These are phyloP conservation scores for Catajapyx aquilonaris DNA, from an alignment of 1,140 invertebrate species.

Conservation along the genomic window DNA sequence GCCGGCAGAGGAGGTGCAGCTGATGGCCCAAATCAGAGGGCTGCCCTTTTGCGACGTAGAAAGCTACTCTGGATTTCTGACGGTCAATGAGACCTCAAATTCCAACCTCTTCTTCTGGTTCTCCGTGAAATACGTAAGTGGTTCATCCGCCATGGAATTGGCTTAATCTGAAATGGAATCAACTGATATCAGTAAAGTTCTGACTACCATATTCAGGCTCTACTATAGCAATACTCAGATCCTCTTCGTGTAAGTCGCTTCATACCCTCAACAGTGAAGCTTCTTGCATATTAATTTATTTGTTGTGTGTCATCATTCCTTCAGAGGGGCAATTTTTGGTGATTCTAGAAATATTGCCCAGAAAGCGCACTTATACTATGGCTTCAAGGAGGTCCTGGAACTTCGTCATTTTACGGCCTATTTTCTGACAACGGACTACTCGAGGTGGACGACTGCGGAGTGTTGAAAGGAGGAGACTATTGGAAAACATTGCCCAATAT, in stretches of 20 bases:
- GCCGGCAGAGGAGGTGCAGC: conserved; percentile 15
- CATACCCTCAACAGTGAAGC: too few species aligned
- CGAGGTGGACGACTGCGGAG: conserved; percentile 15
- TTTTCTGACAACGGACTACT: conserved; percentile 28
- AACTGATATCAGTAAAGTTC: too few species aligned
- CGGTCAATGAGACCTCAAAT: conserved; percentile 21
- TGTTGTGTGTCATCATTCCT: too few species aligned
- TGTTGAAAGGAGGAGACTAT: conserved; percentile 14
- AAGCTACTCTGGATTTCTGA: conserved; percentile 23
- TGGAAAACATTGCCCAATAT: conserved; percentile 24
- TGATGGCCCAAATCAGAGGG: conserved; percentile 9
- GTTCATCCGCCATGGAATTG: too few species aligned
- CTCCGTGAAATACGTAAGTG: too few species aligned
- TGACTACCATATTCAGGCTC: too few species aligned
- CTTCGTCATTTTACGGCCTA: conserved; percentile 25
- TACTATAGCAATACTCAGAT: too few species aligned
- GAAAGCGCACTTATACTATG: conserved; percentile 25
- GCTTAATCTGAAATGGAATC: neutral
- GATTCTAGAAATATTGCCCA: too few species aligned
- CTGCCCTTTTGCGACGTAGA: conserved; percentile 3
- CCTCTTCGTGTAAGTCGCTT: too few species aligned
- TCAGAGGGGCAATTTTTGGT: too few species aligned
- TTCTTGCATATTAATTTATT: too few species aligned
- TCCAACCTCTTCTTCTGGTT: conserved; percentile 29
- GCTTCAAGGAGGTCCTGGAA: conserved; percentile 29